Evolutionary conservation across 2,797 vertebrate species (phyloP), one percentile per base, ranked within the genome.

Genomic region (Semotilus atromaculatus): DNA sequence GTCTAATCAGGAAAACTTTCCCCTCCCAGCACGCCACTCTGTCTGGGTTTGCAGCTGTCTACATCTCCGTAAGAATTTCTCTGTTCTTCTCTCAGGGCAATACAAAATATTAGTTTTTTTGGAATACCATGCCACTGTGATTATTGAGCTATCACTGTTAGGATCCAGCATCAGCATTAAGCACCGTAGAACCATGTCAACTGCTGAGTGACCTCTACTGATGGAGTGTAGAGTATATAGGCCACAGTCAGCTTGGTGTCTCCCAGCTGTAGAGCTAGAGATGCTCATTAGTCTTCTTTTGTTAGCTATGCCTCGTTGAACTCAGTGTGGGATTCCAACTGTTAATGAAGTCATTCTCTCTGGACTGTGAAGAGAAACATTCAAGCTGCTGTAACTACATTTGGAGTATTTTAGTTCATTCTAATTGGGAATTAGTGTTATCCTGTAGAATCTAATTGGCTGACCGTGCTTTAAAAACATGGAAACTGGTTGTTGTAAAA

Each of bases 11-110:
- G 95, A 99, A 99, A 94, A 98, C 97, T 0, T 99, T 99, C 92
- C 98, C 98, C 0, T 99, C 98, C 78, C 97, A 99, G 93, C 98
- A 99, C 34, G 97, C 98, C 68, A 99, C 98, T 0, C 96, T 99
- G 75, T 98, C 98, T 0, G 98, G 98, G 89, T 99, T 99, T 0
- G 97, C 98, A 0, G 98, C 98, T 0, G 96, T 99, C 91, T 99
- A 99, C 0, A 96, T 99, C 80, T 99, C 98, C 85, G 98, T 99
- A 95, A 99, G 98, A 94, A 88, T 87, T 85, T 68, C 48, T 73
- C 7, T 53, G 72, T 40, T 6, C 21, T 67, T 53, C 21, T 26
- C 51, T 79, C 3, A 51, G 34, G 72, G 31, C 38, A 48, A 79
- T 4, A 5, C 64, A n/a, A 71, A 70, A 72, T 48, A 64, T 31